phyloP scores from a whole-genome alignment of 2,113 vertebrate genomes.

The Mohoua ochrocephala region DNA sequence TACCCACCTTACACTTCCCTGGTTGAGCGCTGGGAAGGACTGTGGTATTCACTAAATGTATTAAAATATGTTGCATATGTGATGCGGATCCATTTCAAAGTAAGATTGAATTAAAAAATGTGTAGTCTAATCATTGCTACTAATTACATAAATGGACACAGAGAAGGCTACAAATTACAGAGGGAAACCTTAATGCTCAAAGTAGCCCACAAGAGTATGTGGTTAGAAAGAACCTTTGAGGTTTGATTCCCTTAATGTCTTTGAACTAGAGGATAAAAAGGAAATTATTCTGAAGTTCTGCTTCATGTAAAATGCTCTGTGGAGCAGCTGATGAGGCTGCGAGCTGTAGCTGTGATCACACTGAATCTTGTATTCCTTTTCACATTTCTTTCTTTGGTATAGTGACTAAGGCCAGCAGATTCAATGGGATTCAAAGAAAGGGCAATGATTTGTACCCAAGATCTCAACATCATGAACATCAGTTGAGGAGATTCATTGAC shows the following conservation, averaged over 20 bases:
- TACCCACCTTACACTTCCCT: not conserved
- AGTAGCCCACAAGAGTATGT: not conserved
- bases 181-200: not conserved
- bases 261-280: not conserved
- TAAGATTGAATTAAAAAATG: not conserved
- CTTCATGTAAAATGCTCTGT: not conserved
- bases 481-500: not conserved
- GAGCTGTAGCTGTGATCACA: not conserved
- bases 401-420: not conserved
- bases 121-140: not conserved
- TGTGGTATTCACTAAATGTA: not conserved
- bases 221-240: not conserved
- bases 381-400: not conserved
- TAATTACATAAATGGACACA: not conserved
- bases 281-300: not conserved
- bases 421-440: not conserved
- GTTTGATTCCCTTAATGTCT: not conserved
- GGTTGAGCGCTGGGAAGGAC: not conserved
- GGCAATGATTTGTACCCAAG: not conserved
- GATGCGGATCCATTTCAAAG: not conserved
- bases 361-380: not conserved
- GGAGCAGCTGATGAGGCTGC: not conserved
- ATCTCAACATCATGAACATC: not conserved
- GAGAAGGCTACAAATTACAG: not conserved
- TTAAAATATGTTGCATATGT: not conserved